Base-by-base conservation (phyloP, 2,113 vertebrate genomes). In the Leptobrachium ailaonicum region DNA sequence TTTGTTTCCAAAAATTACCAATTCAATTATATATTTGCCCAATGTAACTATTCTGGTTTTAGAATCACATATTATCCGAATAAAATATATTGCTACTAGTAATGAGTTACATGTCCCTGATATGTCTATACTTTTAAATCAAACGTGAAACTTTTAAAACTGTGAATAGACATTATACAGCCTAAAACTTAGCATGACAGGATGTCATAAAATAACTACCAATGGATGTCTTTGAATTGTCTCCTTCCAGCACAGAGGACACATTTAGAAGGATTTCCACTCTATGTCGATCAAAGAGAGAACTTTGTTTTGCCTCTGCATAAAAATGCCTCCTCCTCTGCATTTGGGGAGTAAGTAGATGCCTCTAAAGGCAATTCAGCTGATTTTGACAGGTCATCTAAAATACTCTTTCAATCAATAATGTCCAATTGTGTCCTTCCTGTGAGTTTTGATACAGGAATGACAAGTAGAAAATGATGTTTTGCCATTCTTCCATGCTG, bases 401-500 rank as follows among this genome's bases (percentile, higher is more conserved):
- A 67, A 67, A 58, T 42, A 63, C 32, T 73, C 53, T 58, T 73
- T 43, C 20, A 66, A 64, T 56, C 45, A 40, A 74, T 80, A n/a
- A 60, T 68, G 47, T 44, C 6, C 20, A 2, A 68, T 74, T 80
- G 50, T 73, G 58, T 80, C 71, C 71, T 67, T 73, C 74, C 71
- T 43, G 10, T 58, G 41, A 67, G n/a, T 73, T 67, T 11, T 68
- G 50, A 80, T 80, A 40, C n/a, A 40, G 44, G 56, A 50, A 40
- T 79, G 69, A 72, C 77, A 79, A 72, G 53, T 72, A 44, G 69
- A 63, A 50, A 79, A 72, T 70, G 43, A 73, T 73, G 60, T 40
- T 73, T 44, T 56, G 13, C 69, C 14, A 45, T 53, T 79, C 50
- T 44, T 20, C 13, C 14, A 63, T 72, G 62, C 44, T 72, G 12